These are phyloP conservation scores for Drosophila rhopaloa DNA, from an alignment of 1,140 invertebrate genomes.

Conservation along the genomic window DNA sequence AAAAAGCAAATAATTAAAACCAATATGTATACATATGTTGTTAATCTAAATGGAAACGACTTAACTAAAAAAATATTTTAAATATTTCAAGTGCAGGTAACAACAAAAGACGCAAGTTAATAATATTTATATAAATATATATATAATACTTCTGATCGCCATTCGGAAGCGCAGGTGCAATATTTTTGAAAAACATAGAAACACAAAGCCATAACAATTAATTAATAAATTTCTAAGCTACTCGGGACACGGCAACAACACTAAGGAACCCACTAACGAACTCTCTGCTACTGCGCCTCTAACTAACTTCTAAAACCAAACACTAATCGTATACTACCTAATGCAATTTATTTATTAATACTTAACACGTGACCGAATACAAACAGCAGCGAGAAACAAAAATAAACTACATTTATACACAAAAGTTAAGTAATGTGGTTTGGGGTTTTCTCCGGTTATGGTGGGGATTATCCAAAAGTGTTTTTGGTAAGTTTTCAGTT, in stretches of 20 bases:
- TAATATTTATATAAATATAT: constrained; percentile 47
- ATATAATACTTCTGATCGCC: constrained; percentile 27
- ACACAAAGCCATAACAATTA: constrained; percentile 9
- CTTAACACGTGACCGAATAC: constrained; percentile 53
- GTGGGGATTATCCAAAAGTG: neutral
- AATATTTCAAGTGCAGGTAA: constrained; percentile 58
- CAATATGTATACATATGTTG: constrained; percentile 45
- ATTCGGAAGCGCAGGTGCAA: constrained; percentile 43
- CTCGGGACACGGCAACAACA: constrained; percentile 25
- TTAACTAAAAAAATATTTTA: constrained; percentile 35
- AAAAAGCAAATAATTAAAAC: constrained; percentile 39
- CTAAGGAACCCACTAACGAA: constrained; percentile 27
- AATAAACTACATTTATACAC: constrained; percentile 60
- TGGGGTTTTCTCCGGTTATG: neutral
- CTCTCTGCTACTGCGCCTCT: constrained; percentile 60
- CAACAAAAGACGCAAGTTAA: constrained; percentile 41
- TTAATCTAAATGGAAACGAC: constrained; percentile 39
- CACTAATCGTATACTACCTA: constrained; percentile 60
- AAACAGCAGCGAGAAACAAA: constrained; percentile 46
- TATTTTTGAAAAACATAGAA: constrained; percentile 46
- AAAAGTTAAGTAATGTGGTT: constrained; percentile 9
- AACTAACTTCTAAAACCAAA: constrained; percentile 56
- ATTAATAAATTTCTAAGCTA: constrained; percentile 37
- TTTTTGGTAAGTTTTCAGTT: too few relatives aligned
- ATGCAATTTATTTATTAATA: constrained; percentile 63